Percentiles rank a stretch among this genome's conserved stretches.
These are phyloP conservation scores for Ascidia mentula DNA, from an alignment of 23 tunicate species.

Conservation along the genomic window DNA sequence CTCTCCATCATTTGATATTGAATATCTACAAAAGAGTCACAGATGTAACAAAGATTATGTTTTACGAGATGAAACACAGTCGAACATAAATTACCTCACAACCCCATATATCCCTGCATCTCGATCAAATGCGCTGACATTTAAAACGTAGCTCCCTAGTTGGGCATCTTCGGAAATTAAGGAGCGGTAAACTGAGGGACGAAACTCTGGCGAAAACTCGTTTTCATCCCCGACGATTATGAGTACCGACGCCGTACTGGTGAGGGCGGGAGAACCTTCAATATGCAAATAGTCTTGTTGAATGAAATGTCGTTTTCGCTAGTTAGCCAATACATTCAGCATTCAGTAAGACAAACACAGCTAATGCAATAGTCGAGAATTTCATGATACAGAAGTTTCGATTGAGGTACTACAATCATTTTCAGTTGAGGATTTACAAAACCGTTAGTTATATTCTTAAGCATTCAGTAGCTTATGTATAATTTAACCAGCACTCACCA, in stretches of 20 bases:
- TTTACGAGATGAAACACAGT: not conserved
- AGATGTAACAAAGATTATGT: not conserved
- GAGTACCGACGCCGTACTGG: conserved; percentile 43
- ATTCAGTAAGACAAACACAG: too few relatives aligned
- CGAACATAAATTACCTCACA: conserved; percentile 27
- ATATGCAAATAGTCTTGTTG: too few relatives aligned
- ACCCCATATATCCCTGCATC: conserved; percentile 58
- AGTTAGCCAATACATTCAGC: too few relatives aligned
- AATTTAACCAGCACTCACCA: too few relatives aligned
- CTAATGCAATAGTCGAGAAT: too few relatives aligned
- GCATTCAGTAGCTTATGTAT: too few relatives aligned
- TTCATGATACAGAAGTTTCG: too few relatives aligned
- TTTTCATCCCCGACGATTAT: conserved; percentile 62
- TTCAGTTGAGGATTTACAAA: too few relatives aligned
- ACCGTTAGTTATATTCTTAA: too few relatives aligned
- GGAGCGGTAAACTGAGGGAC: conserved; percentile 31
- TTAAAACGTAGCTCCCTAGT: conserved; percentile 30
- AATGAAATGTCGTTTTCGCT: too few relatives aligned
- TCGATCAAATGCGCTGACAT: conserved; percentile 45
- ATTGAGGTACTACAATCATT: too few relatives aligned
- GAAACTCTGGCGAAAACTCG: conserved; percentile 63
- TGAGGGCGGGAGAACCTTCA: conserved; percentile 58
- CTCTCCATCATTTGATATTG: not conserved
- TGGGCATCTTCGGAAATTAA: conserved; percentile 35
- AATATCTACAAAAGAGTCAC: not conserved